phyloP scores from a whole-genome alignment of 2,113 vertebrate genomes.

The Podilymbus podiceps region DNA sequence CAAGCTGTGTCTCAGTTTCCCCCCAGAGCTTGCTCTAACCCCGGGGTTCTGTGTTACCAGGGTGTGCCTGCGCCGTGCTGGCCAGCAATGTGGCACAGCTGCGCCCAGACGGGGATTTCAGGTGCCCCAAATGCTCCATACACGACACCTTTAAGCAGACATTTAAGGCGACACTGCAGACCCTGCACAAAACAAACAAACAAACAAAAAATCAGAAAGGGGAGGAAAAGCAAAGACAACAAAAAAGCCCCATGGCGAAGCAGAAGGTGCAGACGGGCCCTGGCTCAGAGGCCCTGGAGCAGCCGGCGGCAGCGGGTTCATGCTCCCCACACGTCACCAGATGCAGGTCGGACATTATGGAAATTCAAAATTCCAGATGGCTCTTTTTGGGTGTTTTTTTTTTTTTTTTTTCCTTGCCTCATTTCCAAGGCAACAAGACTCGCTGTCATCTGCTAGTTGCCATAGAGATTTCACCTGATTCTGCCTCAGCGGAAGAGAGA shows the following conservation, averaged over 20 bases:
- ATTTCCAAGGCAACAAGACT: conserved; percentile 76
- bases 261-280: not conserved
- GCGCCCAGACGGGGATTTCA: not conserved
- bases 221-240: rapidly evolving
- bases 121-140: not conserved
- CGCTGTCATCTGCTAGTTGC: conserved; percentile 74
- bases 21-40: rapidly evolving
- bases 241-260: not conserved
- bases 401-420: conserved; percentile 47
- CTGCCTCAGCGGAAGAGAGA: conserved; percentile 56
- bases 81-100: not conserved
- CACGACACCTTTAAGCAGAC: not conserved
- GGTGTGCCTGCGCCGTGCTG: not conserved
- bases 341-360: conserved; percentile 15
- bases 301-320: not conserved
- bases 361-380: conserved; percentile 59
- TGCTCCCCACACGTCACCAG: not conserved
- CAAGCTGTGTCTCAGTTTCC: not conserved
- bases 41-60: rapidly evolving
- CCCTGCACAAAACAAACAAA: rapidly evolving
- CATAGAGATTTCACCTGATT: conserved; percentile 77
- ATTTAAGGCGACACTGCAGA: not conserved
- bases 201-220: not conserved
- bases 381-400: conserved; percentile 13
- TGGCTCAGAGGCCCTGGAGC: not conserved